These are phyloP conservation scores for Ooceraea biroi DNA, from an alignment of 1,140 invertebrate genomes.

Conservation along the genomic window DNA sequence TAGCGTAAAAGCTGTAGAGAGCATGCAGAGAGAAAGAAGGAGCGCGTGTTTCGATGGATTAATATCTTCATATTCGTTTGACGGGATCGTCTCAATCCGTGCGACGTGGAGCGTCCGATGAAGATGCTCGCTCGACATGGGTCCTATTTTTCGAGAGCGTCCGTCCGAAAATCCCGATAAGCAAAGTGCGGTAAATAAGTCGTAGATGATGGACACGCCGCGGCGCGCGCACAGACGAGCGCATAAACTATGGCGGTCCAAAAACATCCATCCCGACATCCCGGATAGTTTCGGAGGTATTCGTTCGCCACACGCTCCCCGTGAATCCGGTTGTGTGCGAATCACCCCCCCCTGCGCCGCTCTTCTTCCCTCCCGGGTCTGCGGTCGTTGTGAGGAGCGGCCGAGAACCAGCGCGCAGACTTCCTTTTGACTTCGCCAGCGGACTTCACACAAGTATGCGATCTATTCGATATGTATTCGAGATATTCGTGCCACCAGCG, in stretches of 20 bases:
- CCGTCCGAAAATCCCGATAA: not conserved
- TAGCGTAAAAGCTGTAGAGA: too few relatives aligned
- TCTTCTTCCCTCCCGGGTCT: not conserved
- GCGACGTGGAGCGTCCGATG: too few relatives aligned
- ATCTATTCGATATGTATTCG: slow-evolving; percentile 53
- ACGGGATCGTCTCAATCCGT: too few relatives aligned
- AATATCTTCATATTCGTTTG: too few relatives aligned
- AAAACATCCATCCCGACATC: slow-evolving; percentile 43
- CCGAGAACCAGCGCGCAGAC: slow-evolving; percentile 30
- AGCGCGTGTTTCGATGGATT: too few relatives aligned
- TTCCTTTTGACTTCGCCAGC: slow-evolving; percentile 48
- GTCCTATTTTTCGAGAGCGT: too few relatives aligned
- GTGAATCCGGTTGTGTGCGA: slow-evolving; percentile 39
- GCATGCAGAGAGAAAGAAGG: too few relatives aligned
- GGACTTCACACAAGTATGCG: slow-evolving; percentile 29
- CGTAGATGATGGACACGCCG: slow-evolving; percentile 36
- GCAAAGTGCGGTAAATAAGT: slow-evolving; percentile 26
- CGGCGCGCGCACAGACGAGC: slow-evolving; percentile 5
- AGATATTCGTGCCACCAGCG: slow-evolving; percentile 19
- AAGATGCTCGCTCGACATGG: too few relatives aligned
- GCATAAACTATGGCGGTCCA: slow-evolving; percentile 14
- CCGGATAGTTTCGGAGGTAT: slow-evolving; percentile 26
- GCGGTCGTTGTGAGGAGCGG: not conserved
- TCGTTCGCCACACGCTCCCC: slow-evolving; percentile 46
- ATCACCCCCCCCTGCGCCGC: not conserved